These are phyloP conservation scores for Drosophila repletoides DNA, from an alignment of 1,140 invertebrate genomes.

Conservation along the genomic window DNA sequence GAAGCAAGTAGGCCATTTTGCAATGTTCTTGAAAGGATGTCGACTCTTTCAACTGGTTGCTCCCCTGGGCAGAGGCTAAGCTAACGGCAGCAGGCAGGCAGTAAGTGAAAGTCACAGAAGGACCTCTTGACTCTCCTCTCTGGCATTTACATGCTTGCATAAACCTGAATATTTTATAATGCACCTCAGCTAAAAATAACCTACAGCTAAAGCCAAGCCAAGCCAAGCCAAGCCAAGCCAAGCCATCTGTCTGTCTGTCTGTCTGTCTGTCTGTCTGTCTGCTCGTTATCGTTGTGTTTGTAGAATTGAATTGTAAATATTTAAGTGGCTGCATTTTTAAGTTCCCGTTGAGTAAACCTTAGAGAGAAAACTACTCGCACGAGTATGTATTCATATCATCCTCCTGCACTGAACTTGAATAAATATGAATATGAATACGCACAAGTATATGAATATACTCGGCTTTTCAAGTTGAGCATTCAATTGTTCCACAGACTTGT, in stretches of 20 bases:
- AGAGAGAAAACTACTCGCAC: neutral
- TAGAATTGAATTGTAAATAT: slow-evolving; percentile 76
- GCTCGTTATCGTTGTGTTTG: slow-evolving; percentile 69
- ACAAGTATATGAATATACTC: too few species aligned
- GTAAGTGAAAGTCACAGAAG: slow-evolving; percentile 58
- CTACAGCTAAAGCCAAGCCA: slow-evolving; percentile 37
- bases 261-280: too few species aligned
- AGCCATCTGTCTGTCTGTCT: too few species aligned
- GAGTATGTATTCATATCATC: slow-evolving; percentile 1
- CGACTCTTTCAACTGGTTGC: slow-evolving; percentile 59
- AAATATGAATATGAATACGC: neutral
- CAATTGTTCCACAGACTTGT: neutral
- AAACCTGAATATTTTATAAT: slow-evolving; percentile 71
- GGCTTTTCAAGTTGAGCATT: neutral
- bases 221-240: too few species aligned
- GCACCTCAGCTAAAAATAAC: slow-evolving; percentile 5
- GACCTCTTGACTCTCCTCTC: slow-evolving; percentile 16
- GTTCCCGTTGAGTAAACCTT: slow-evolving; percentile 13
- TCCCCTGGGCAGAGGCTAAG: slow-evolving; percentile 36
- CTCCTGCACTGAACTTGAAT: neutral
- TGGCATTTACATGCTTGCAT: slow-evolving; percentile 76
- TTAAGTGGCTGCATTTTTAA: slow-evolving; percentile 47
- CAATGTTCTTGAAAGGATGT: slow-evolving; percentile 44
- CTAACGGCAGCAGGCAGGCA: neutral
- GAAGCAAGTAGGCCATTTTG: slow-evolving; percentile 74